Evolutionary conservation across 2,888 invertebrate species (phyloP).

Genomic region (Stenchaetothrips biformis): DNA sequence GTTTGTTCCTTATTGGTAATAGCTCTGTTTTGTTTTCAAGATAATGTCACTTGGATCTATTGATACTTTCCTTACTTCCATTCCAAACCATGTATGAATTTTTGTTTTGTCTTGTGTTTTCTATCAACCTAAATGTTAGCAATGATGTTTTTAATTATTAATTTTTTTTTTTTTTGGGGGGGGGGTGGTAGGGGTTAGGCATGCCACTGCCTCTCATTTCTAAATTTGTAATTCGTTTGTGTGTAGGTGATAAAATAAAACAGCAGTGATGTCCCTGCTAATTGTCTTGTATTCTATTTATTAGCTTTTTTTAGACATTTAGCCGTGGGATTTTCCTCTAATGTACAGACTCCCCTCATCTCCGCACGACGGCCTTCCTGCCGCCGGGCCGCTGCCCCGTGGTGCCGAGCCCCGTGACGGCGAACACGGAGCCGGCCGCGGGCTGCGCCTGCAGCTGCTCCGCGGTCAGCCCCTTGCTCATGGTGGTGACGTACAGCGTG

Average conservation of each 20-base stretch:
- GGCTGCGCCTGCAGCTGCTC: constrained; percentile 49
- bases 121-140: too few species aligned
- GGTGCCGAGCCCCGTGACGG: constrained; percentile 46
- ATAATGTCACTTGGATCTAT: too few species aligned
- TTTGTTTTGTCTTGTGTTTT: too few species aligned
- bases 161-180: too few species aligned
- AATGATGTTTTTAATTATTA: too few species aligned
- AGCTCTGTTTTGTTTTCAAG: too few species aligned
- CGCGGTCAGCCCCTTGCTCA: constrained; percentile 46
- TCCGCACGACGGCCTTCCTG: constrained; percentile 1
- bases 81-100: too few species aligned
- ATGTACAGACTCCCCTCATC: background rate
- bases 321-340: background rate
- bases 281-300: background rate
- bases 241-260: too few species aligned
- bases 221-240: too few species aligned
- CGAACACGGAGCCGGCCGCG: constrained; percentile 50
- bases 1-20: background rate
- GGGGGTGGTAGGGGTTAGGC: too few species aligned
- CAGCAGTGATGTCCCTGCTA: background rate
- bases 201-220: too few species aligned
- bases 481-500: constrained; percentile 63
- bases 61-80: too few species aligned
- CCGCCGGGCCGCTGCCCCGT: constrained; percentile 42
- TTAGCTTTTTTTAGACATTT: background rate